Base-by-base conservation (phyloP, 2,888 invertebrate species). In the Hymenopus coronatus region DNA sequence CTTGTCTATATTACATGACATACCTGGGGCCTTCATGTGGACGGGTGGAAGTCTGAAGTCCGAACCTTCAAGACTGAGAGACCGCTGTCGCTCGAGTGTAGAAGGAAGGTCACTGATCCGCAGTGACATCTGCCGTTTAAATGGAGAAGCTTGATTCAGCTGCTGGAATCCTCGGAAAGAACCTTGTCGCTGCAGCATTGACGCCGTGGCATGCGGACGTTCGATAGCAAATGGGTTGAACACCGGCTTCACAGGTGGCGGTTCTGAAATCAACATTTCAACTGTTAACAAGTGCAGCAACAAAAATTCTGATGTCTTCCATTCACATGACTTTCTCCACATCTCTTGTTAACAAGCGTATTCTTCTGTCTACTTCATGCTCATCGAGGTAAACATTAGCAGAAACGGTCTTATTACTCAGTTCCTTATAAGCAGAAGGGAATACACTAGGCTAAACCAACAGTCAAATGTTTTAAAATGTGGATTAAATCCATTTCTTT, bases 31-130 rank as follows among this genome's bases (percentile, higher is more conserved):
- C 91, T 93, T 94, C 40, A 93, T 91, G 90, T 93, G 93, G 91
- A 93, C 92, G 88, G 93, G 92, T n/a, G 93, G 93, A 91, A 93
- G 91, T 84, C 94, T 92, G 83, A 93, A 91, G 90, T 94, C 92
- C 25, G 90, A 90, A 46, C 91, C 91, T 91, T 94, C 94, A 88
- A 94, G 93, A 90, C 94, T 94, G 91, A 93, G 93, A 88, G 94
- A 94, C 87, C 94, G 93, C 86, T 94, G 93, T 89, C 99, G 96
- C 94, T 98, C 98, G 92, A 98, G 94, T 93, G 98, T 99, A 92
- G 99, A 99, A 90, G 99, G 99, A 93, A 99, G 95, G 94, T 99
- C 99, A 93, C 97, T 98, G 92, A 99, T 96, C 90, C 99, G 96
- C 91, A 99, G 95, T 90, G 99, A 99, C 95, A 99, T 96, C 93